phyloP scores from a whole-genome alignment of 2,113 vertebrate genomes.

The Amphiprion percula region DNA sequence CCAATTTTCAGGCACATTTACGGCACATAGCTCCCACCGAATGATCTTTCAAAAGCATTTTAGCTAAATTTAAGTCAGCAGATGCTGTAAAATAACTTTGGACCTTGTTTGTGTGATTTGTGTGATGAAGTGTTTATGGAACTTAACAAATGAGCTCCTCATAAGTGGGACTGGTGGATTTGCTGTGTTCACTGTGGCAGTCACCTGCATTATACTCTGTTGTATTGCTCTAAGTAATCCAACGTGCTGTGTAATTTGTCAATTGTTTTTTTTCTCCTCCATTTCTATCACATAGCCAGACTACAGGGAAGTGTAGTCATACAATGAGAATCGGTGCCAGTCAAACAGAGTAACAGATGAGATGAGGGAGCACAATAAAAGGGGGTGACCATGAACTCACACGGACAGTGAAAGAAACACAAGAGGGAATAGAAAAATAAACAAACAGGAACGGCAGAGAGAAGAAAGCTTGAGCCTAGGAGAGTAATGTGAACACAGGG shows the following conservation, averaged over 20 bases:
- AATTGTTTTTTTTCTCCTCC: too few species aligned
- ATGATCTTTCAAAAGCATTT: neutral
- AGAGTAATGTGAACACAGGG: slow-evolving; percentile 7
- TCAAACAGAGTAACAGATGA: neutral
- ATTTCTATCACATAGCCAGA: neutral
- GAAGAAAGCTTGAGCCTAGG: neutral
- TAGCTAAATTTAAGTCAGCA: neutral
- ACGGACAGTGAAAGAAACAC: neutral
- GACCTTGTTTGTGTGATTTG: neutral
- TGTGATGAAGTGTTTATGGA: neutral
- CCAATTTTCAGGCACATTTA: neutral
- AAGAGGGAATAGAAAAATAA: neutral
- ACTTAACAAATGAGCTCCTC: neutral
- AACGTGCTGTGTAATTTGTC: neutral
- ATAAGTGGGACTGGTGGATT: neutral
- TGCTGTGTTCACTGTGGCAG: neutral
- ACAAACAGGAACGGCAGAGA: neutral
- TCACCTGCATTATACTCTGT: neutral
- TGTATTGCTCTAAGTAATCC: slow-evolving; percentile 1
- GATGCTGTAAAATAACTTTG: neutral
- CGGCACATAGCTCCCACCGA: neutral
- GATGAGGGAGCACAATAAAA: neutral
- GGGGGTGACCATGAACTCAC: neutral
- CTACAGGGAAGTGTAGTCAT: neutral
- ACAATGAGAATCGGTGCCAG: neutral